phyloP scores from a whole-genome alignment of 2,113 vertebrate genomes.

The Tupaia tana region DNA sequence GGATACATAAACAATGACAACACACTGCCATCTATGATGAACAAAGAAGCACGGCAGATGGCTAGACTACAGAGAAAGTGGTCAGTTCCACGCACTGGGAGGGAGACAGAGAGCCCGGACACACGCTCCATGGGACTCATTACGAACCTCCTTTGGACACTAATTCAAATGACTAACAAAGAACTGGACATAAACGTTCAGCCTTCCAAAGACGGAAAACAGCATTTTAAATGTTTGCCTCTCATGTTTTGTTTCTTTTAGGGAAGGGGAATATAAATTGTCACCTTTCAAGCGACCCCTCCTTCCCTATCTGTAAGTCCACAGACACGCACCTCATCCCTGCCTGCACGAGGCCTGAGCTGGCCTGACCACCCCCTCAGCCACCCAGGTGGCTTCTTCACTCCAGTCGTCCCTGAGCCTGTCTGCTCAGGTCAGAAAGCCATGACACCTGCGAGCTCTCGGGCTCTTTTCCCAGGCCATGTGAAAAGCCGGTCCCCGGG shows the following conservation, averaged over 20 bases:
- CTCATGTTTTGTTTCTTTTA: neutral
- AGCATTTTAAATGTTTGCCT: neutral
- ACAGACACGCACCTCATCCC: neutral
- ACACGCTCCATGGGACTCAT: neutral
- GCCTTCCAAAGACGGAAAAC: neutral
- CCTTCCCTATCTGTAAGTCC: neutral
- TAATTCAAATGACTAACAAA: neutral
- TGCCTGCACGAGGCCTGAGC: neutral
- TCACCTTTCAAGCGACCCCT: neutral
- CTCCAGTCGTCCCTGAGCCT: neutral
- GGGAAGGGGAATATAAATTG: neutral
- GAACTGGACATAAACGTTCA: neutral
- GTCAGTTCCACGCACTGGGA: rapidly evolving
- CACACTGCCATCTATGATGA: rapidly evolving
- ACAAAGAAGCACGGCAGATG: neutral
- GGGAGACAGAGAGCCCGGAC: neutral
- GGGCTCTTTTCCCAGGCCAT: neutral
- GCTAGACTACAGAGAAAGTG: neutral
- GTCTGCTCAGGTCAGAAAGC: neutral
- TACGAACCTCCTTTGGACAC: neutral
- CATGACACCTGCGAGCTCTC: neutral
- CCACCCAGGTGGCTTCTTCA: neutral
- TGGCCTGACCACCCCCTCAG: neutral
- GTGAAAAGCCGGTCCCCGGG: neutral
- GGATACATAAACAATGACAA: neutral